phyloP scores from a whole-genome alignment of 2,888 invertebrate genomes.

The Tillus elongatus region DNA sequence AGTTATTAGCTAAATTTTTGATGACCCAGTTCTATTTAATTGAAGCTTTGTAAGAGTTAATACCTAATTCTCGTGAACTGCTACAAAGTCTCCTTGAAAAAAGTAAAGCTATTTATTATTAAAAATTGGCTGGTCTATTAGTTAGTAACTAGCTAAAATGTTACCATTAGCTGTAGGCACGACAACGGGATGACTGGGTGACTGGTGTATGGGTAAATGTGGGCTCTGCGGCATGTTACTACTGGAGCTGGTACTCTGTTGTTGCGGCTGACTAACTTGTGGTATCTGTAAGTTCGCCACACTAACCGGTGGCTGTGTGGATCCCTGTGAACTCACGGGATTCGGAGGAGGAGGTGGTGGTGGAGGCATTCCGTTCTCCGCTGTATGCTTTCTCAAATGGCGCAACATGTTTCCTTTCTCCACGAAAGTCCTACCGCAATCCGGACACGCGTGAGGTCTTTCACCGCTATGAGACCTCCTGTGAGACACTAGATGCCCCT shows the following conservation, averaged over 20 bases:
- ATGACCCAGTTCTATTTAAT: no score
- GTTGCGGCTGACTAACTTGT: constrained; percentile 26
- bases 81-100: no score
- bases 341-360: constrained; percentile 31
- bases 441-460: constrained; percentile 54
- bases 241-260: neutral
- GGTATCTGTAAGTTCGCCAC: constrained; percentile 37
- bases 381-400: constrained; percentile 62
- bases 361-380: constrained; percentile 38
- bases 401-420: constrained; percentile 68
- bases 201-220: constrained; percentile 35
- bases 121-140: neutral
- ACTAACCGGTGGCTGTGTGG: constrained; percentile 36
- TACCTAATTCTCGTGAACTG: no score
- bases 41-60: no score
- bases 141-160: constrained; percentile 45
- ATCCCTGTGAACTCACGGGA: constrained; percentile 17
- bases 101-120: no score
- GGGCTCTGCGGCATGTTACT: constrained; percentile 1
- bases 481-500: constrained; percentile 77
- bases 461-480: constrained; percentile 67
- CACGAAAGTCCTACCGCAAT: constrained; percentile 70
- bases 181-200: constrained; percentile 45
- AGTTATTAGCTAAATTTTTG: no score
- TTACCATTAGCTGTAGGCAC: constrained; percentile 48